Conservation (phyloP, 2,797 vertebrate genomes). For the Poeciliopsis paucimaculata region DNA sequence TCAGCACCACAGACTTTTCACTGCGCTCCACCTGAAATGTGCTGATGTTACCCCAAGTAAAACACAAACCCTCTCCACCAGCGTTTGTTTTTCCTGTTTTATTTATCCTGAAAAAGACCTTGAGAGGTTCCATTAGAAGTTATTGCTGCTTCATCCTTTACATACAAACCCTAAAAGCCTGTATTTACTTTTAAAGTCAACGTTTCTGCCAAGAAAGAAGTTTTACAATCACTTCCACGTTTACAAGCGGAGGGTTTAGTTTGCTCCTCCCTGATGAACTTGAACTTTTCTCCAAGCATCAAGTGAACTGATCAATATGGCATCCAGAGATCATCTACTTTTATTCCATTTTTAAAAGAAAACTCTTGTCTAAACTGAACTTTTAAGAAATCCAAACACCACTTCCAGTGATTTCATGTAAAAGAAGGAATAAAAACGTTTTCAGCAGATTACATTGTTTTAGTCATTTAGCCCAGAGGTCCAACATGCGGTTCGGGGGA, state of each 20-base stretch:
- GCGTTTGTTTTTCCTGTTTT: background rate
- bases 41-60: background rate
- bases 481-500: too few species aligned
- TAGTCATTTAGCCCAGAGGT: background rate
- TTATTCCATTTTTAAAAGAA: background rate
- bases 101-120: background rate
- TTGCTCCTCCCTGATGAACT: background rate
- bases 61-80: background rate
- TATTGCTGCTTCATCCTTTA: background rate
- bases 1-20: background rate
- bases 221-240: background rate
- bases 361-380: background rate
- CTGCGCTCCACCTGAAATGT: background rate
- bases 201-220: background rate
- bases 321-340: background rate
- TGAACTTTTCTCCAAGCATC: background rate
- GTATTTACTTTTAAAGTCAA: background rate
- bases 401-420: background rate
- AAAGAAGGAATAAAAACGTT: background rate
- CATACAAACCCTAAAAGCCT: conserved; percentile 4
- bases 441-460: background rate
- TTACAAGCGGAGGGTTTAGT: background rate
- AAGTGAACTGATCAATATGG: background rate
- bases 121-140: conserved; percentile 1
- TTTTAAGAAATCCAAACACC: background rate